Evolutionary conservation across 2,797 vertebrate genomes (phyloP).

Genomic region (Eupleurogrammus muticus): DNA sequence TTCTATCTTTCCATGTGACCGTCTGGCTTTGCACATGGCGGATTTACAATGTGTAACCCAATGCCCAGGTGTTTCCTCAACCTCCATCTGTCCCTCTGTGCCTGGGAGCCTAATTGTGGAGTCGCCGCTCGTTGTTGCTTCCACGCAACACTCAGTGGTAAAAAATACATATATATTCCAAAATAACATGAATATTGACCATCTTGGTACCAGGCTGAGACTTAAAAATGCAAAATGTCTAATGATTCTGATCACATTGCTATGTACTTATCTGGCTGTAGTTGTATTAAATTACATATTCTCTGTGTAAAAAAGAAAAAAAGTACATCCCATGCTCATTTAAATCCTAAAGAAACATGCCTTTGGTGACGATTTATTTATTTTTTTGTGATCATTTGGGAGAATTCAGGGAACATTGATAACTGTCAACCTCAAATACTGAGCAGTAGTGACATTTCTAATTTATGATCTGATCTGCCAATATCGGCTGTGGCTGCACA

Average conservation of each 20-base stretch:
- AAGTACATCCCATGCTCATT: not conserved
- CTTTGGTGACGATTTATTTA: not conserved
- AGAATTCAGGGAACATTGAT: not conserved
- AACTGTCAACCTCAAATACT: slow-evolving; percentile 62
- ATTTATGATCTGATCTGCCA: slow-evolving; percentile 59
- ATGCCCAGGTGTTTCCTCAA: slow-evolving; percentile 67
- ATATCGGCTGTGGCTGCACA: slow-evolving; percentile 31
- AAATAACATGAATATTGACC: not conserved
- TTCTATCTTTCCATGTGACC: slow-evolving; percentile 16
- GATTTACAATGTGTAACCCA: slow-evolving; percentile 54
- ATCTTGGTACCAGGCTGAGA: not conserved
- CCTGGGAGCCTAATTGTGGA: slow-evolving; percentile 33
- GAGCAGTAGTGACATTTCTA: slow-evolving; percentile 49
- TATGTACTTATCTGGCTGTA: not conserved
- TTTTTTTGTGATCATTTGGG: slow-evolving; percentile 6
- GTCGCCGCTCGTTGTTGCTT: slow-evolving; percentile 13
- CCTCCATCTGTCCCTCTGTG: slow-evolving; percentile 69
- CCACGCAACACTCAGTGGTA: not conserved
- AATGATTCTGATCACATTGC: not conserved
- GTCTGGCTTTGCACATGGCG: slow-evolving; percentile 46
- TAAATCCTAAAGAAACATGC: not conserved
- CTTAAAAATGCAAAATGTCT: not conserved
- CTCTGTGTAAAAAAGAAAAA: too few species aligned
- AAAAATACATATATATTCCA: not conserved
- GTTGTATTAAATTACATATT: not conserved